These are phyloP conservation scores for Centropyge bicolor DNA, from an alignment of 2,797 vertebrate species.

Conservation along the genomic window DNA sequence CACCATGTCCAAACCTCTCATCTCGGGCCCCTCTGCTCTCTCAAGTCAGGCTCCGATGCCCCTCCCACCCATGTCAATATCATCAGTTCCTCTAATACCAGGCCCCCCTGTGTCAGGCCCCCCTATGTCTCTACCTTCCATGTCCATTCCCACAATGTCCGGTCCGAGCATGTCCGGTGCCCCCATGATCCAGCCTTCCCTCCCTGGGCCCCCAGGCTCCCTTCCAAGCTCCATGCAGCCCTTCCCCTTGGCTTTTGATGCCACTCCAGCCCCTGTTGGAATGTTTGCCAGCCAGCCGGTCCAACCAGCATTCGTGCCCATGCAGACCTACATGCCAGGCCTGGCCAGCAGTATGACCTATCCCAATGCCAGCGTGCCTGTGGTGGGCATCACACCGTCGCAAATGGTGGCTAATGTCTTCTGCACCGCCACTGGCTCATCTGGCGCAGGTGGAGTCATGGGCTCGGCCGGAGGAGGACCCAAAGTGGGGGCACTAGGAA, in stretches of 20 bases:
- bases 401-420: slow-evolving; percentile 96
- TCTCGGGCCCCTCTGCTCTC: slow-evolving; percentile 57
- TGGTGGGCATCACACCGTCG: slow-evolving; percentile 94
- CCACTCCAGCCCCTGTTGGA: slow-evolving; percentile 80
- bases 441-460: slow-evolving; percentile 69
- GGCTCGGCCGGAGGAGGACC: slow-evolving; percentile 71
- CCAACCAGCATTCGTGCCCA: slow-evolving; percentile 85
- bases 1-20: slow-evolving; percentile 70
- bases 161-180: slow-evolving; percentile 79
- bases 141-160: slow-evolving; percentile 82
- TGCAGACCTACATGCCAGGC: slow-evolving; percentile 87
- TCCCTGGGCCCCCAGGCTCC: slow-evolving; percentile 75
- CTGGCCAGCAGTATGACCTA: slow-evolving; percentile 88
- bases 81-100: slow-evolving; percentile 80
- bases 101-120: slow-evolving; percentile 79
- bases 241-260: slow-evolving; percentile 86
- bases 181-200: slow-evolving; percentile 73
- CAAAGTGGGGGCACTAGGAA: slow-evolving; percentile 77
- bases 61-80: slow-evolving; percentile 75
- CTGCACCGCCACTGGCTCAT: slow-evolving; percentile 88
- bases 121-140: slow-evolving; percentile 82
- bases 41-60: slow-evolving; percentile 62
- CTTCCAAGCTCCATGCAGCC: slow-evolving; percentile 87
- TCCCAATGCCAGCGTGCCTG: slow-evolving; percentile 87
- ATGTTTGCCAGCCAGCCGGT: slow-evolving; percentile 85